Base-by-base conservation (phyloP, 2,888 invertebrate species). In the Ischnus inquisitorius region DNA sequence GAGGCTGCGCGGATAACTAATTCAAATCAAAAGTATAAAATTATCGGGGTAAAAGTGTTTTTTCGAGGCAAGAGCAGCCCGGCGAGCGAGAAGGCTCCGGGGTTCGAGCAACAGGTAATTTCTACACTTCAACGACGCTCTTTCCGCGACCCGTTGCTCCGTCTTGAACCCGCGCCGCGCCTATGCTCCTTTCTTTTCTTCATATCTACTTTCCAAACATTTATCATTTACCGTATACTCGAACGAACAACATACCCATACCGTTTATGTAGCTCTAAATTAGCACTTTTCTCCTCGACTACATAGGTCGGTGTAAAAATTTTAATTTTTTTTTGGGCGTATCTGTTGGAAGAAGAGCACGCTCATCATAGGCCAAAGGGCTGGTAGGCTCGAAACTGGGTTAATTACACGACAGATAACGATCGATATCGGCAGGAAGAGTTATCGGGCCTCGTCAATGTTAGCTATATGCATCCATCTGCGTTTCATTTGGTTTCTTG, bases 61-160 rank as follows among this genome's bases (percentile, higher is more conserved):
- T 92, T 92, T 90, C 92, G 92, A 86, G 89, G 92, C 88, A 92
- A 88, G 90, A 90, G 86, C 86, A 91, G 91, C 91, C 92, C 93
- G 93, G 90, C 92, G 89, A 91, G 91, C 92, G 92, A 92, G 90
- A 90, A 89, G 91, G 91, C 92, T 91, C 91, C 92, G 91, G 91
- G 91, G 88, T 88, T 89, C 89, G 92, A 92, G 93, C 93, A 93
- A 93, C 93, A 93, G 93, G 93, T 93, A 92, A 91, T 89, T 89
- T 79, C 16, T 71, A 79, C 48, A 69, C 71, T 54, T 72, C 16
- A 69, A 74, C 68, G 43, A 79, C 72, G 25, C 19, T 79, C 48
- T 60, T 43, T 10, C 25, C n/a, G 60, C 67, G 19, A 34, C 22
- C n/a, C 12, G 22, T 71, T 54, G 12, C 62, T 57, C 22, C 0